These are phyloP conservation scores for Euplexia lucipara DNA, from an alignment of 2,888 invertebrate genomes.

Conservation along the genomic window DNA sequence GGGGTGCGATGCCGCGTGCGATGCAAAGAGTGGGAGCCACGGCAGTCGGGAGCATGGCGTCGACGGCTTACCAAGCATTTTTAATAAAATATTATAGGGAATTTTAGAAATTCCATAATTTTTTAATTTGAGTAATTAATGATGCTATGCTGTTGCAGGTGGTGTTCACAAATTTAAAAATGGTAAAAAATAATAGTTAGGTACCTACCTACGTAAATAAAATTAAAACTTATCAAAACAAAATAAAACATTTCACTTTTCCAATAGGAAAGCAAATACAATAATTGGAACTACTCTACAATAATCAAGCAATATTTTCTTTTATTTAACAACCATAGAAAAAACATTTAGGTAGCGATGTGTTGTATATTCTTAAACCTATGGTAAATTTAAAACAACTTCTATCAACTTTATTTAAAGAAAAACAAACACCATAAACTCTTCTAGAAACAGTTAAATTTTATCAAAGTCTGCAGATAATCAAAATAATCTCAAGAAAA, in stretches of 20 bases:
- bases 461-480: neutral
- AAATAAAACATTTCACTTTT: no score
- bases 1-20: constrained; percentile 84
- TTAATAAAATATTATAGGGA: constrained; percentile 27
- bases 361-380: no score
- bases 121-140: neutral
- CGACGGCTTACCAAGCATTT: constrained; percentile 62
- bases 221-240: no score
- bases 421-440: neutral
- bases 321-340: no score
- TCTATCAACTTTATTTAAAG: neutral
- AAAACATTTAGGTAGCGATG: no score
- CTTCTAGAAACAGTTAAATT: fast-evolving
- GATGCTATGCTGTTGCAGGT: neutral
- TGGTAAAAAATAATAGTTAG: no score
- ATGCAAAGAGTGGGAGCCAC: constrained; percentile 79
- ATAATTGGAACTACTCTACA: no score
- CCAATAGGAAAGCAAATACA: no score
- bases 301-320: no score
- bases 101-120: neutral
- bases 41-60: constrained; percentile 89
- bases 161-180: neutral
- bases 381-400: no score
- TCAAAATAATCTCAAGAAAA: constrained; percentile 7
- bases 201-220: no score